Evolutionary conservation across 2,113 vertebrate species (phyloP), one percentile per base, ranked within the genome.

Genomic region (Vidua chalybeata): DNA sequence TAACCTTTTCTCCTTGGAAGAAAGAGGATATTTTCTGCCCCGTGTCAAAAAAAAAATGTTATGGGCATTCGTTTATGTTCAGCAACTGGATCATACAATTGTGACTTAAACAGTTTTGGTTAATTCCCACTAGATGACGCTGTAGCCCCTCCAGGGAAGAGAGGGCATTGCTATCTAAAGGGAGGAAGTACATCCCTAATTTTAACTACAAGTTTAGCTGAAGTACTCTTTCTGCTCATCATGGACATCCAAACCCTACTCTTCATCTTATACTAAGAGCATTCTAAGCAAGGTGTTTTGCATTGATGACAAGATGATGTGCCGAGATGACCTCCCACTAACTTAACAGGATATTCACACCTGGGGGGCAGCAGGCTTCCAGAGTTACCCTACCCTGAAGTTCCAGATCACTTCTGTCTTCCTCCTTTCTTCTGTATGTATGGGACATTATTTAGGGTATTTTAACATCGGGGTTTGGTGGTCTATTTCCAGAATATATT

Each of bases 81-180:
- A 39, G 46, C 39, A 77, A 21, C 16, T 31, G 49, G 18, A 41
- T 82, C n/a, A 23, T 18, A 56, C 9, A 62, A 20, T 3, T 11
- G 6, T 13, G 28, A 76, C 5, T 30, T 56, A 43, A 56, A 63
- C 3, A 43, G 16, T 87, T 81, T 48, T 10, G 22, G 10, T 52
- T 31, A 20, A 19, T 51, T 77, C 78, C 85, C 87, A 81, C 83
- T 88, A 86, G 85, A 67, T 84, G 87, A 67, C 80, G 92, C 85
- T 84, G 13, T 35, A 74, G 45, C 8, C 27, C 21, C 56, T 80
- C 13, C 19, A 56, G 18, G 22, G 10, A 91, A 46, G 5, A 62
- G 4, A 72, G 17, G 2, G 7, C 28, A 6, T 16, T 62, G 15
- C 24, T 52, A 13, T 41, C 55, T 15, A 3, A 59, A 54, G 18